Evolutionary conservation across 2,888 invertebrate genomes (phyloP).

Genomic region (Amphipoea lucens): DNA sequence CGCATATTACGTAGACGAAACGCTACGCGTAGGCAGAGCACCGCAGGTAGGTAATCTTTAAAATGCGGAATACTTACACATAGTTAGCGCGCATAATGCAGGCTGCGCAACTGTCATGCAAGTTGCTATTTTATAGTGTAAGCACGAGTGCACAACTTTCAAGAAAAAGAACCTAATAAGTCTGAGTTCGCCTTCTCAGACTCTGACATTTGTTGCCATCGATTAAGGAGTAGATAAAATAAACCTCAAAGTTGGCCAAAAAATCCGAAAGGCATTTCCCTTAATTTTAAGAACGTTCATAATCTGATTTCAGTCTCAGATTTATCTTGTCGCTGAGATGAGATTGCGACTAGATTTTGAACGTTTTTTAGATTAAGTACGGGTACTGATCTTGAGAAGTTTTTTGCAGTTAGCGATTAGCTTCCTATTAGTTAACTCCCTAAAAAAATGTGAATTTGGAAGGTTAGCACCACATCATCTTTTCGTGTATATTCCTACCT

Average conservation of each 20-base stretch:
- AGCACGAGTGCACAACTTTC: neutral
- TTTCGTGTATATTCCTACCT: neutral
- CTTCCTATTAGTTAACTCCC: neutral
- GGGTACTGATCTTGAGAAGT: neutral
- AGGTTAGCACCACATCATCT: neutral
- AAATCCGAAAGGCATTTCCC: too few relatives aligned
- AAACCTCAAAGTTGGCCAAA: neutral
- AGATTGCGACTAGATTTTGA: too few relatives aligned
- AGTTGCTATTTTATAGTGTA: conserved; percentile 11
- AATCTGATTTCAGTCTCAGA: too few relatives aligned
- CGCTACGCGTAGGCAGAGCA: neutral
- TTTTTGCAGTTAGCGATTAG: neutral
- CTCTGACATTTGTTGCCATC: neutral
- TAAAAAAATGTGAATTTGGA: neutral
- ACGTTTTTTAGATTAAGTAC: neutral
- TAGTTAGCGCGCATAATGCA: neutral
- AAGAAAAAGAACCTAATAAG: neutral
- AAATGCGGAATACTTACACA: neutral
- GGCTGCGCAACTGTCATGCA: neutral
- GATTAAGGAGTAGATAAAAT: conserved; percentile 2
- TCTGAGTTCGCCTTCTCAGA: neutral
- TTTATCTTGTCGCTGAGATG: too few relatives aligned
- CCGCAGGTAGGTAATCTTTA: too few relatives aligned
- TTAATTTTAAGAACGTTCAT: too few relatives aligned
- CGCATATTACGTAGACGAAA: neutral